Evolutionary conservation across 1,140 invertebrate species (phyloP), one percentile per base, ranked within the genome.

Genomic region (Zaprionus tsacasi): DNA sequence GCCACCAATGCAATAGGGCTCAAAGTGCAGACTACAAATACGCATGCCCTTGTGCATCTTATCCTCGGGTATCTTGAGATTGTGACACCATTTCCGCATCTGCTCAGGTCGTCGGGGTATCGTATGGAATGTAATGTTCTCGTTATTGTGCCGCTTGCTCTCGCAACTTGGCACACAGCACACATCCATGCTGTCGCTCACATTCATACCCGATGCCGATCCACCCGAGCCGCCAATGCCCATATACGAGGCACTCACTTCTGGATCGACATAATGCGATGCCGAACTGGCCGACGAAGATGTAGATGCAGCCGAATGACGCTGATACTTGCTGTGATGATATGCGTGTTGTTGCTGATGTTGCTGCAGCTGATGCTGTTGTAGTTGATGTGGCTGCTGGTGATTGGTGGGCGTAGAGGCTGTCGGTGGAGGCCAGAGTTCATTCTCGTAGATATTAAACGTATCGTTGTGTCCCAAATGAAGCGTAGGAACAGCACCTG

Each of bases 81-180:
- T 92, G 59, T 92, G 91, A 45, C 91, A 92, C 91, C 91, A 92
- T 25, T 92, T 92, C 13, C 81, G 73, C 83, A 92, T 81, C 57
- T 91, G 90, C 43, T 92, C 91, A 0, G 87, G 87, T 13, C 91
- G 72, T 1, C 91, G 73, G 2, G 91, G 91, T 58, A 92, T 91
- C n/a, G 91, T 92, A 40, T 92, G 91, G 70, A 92, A 79, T 65
- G 91, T 92, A n/a, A 92, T 91, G 58, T 92, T 82, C 60, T 91
- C 87, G 12, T 61, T 79, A n/a, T 88, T 87, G 69, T 92, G 82
- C 0, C 91, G 83, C 70, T 88, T 92, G 54, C 87, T 85, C 58
- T 91, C 91, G 12, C 91, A 92, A 27, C 76, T 81, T 6, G 91
- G 91, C 63, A 92, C 90, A 35, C 89, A 91, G 25, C 91, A 92